phyloP scores from a whole-genome alignment of 2,113 vertebrate species.

The Chlamydotis undulata region DNA sequence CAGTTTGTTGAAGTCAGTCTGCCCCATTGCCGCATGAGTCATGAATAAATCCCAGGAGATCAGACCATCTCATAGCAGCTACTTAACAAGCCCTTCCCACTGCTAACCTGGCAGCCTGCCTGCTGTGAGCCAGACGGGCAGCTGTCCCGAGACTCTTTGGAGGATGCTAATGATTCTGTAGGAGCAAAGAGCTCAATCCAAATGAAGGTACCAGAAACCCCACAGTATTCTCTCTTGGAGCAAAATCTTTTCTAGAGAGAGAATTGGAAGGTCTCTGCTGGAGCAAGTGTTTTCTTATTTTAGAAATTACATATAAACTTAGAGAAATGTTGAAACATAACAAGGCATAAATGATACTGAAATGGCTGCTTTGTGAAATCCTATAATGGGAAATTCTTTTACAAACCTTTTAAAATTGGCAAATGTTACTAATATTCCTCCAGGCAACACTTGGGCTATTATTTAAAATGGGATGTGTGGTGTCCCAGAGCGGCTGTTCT shows the following conservation, averaged over 20 bases:
- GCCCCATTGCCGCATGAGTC: background rate
- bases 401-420: constrained; percentile 48
- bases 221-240: background rate
- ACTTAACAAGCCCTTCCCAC: background rate
- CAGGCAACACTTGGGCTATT: constrained; percentile 47
- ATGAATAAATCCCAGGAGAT: background rate
- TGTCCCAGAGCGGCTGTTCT: constrained; percentile 40
- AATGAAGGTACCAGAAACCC: background rate
- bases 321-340: background rate
- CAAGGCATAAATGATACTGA: constrained; percentile 22
- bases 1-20: background rate
- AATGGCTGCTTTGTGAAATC: constrained; percentile 34
- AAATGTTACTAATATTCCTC: constrained; percentile 49
- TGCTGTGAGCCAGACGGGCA: background rate
- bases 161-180: background rate
- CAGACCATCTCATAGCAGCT: background rate
- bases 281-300: background rate
- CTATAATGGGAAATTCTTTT: constrained; percentile 42
- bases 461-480: constrained; percentile 45
- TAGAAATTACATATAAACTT: background rate
- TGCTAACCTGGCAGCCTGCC: background rate
- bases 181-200: background rate
- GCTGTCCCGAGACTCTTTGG: background rate
- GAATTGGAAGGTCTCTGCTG: background rate
- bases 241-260: background rate